Base-by-base conservation (phyloP, 2,797 vertebrate genomes). In the Etheostoma perlongum region DNA sequence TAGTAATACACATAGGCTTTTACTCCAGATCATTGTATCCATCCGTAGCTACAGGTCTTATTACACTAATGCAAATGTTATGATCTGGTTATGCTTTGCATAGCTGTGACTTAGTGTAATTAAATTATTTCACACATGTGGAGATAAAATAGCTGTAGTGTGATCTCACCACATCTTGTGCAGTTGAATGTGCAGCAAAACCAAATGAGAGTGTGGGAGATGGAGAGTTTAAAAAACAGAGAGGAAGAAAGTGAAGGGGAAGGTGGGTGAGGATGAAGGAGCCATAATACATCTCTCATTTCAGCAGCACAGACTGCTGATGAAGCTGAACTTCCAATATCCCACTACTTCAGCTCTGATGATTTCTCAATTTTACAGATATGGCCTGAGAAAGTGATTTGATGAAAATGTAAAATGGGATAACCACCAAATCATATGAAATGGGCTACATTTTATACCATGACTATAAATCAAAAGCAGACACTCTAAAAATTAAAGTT, bases 351-450 rank as follows among this genome's bases (percentile, higher is more conserved):
- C 93, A 90, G 90, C 93, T 90, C 91, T 90, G 92, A 93, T 91
- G 91, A 91, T 94, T 95, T 94, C 90, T 92, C 93, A 92, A 92
- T 94, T 93, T 94, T 92, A 92, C 91, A 95, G 94, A 94, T 95
- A 91, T 90, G 90, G 90, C 86, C 87, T 47, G 76, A 92, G 88
- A 93, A 92, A 88, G 86, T 90, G 79, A 92, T 93, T 93, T 91
- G 91, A 94, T 93, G 88, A 93, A 94, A 94, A 93, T 89, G 89
- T 92, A 90, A 92, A 92, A 94, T 81, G 85, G 91, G 86, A 93
- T 93, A 92, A 92, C 90, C 92, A 87, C 87, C 91, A 92, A 92
- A 92, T 93, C 91, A 88, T 81, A 67, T 81, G 87, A 93, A 89
- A 92, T 90, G 83, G 91, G 78, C 85, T 40, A 67, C 83, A 83